A percentile compares a stretch with the other conserved stretches of the same genome.
These are phyloP conservation scores for Saccostrea echinata DNA, from an alignment of 1,140 invertebrate genomes.

Conservation along the genomic window DNA sequence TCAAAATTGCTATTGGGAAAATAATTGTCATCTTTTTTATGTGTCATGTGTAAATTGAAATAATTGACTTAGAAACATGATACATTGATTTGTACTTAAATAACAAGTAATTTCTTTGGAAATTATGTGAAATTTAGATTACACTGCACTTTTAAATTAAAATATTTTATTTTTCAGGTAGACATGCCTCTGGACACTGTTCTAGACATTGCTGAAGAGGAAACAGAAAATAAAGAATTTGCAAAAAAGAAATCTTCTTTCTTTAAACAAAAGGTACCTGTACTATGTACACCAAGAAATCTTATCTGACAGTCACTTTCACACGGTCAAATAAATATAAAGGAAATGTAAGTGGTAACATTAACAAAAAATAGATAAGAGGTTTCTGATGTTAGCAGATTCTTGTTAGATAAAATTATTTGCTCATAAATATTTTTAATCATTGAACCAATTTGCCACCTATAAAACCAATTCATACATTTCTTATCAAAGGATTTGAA, in stretches of 20 bases:
- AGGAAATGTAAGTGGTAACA: too few species aligned
- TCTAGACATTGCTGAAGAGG: slow-evolving; percentile 19
- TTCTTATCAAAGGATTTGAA: not conserved
- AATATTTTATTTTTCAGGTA: not conserved
- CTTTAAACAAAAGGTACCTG: slow-evolving; percentile 12
- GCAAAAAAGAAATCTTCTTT: not conserved
- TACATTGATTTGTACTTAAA: too few species aligned
- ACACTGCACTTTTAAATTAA: not conserved
- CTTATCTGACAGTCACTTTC: too few species aligned
- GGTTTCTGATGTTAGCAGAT: not conserved
- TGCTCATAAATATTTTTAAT: not conserved
- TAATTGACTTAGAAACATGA: too few species aligned
- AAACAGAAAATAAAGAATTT: slow-evolving; percentile 6
- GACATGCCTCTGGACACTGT: not conserved
- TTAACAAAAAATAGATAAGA: not conserved
- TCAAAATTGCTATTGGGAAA: too few species aligned
- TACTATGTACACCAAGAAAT: not conserved
- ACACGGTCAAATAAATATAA: too few species aligned
- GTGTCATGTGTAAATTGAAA: too few species aligned
- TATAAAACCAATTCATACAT: not conserved
- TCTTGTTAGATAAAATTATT: not conserved
- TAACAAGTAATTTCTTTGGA: too few species aligned
- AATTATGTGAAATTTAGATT: too few species aligned
- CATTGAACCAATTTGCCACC: not conserved
- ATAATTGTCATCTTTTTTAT: too few species aligned